Conservation (phyloP, 1,140 invertebrate species). For the Diorhabda elongata region DNA sequence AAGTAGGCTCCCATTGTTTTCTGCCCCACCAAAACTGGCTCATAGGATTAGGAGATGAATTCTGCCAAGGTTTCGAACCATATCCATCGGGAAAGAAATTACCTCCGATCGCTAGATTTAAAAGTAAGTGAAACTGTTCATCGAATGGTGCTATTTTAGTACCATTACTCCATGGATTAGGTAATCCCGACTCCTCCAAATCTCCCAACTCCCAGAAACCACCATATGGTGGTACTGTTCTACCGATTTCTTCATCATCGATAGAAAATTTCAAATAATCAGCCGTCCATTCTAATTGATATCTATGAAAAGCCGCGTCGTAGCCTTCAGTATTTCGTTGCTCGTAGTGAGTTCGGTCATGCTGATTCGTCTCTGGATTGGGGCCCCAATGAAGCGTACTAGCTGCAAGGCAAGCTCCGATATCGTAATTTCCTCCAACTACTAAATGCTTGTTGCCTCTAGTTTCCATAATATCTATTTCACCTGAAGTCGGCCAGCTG, state of each 20-base stretch:
- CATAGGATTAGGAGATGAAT: constrained; percentile 36
- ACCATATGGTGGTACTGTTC: constrained; percentile 23
- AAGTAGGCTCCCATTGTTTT: constrained; percentile 51
- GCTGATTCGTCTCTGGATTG: constrained; percentile 52
- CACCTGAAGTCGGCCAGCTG: constrained; percentile 54
- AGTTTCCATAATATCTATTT: constrained; percentile 56
- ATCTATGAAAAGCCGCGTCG: constrained; percentile 50
- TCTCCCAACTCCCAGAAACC: constrained; percentile 35
- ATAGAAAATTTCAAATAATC: constrained; percentile 28
- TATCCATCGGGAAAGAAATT: constrained; percentile 50
- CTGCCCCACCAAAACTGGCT: constrained; percentile 51
- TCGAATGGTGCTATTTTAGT: constrained; percentile 55
- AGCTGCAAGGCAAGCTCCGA: constrained; percentile 55
- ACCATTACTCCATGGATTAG: constrained; percentile 46
- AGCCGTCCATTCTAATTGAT: constrained; percentile 53
- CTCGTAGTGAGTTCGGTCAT: constrained; percentile 52
- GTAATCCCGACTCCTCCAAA: constrained; percentile 12
- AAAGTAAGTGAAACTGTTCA: constrained; percentile 61
- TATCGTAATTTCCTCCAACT: constrained; percentile 48
- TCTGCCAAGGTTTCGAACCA: constrained; percentile 50
- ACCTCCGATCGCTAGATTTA: constrained; percentile 51
- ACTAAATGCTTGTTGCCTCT: constrained; percentile 55
- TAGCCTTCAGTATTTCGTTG: constrained; percentile 49
- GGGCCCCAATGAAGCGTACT: constrained; percentile 64
- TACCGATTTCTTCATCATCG: constrained; percentile 33